phyloP scores from a whole-genome alignment of 2,113 vertebrate genomes.

The Redunca redunca region DNA sequence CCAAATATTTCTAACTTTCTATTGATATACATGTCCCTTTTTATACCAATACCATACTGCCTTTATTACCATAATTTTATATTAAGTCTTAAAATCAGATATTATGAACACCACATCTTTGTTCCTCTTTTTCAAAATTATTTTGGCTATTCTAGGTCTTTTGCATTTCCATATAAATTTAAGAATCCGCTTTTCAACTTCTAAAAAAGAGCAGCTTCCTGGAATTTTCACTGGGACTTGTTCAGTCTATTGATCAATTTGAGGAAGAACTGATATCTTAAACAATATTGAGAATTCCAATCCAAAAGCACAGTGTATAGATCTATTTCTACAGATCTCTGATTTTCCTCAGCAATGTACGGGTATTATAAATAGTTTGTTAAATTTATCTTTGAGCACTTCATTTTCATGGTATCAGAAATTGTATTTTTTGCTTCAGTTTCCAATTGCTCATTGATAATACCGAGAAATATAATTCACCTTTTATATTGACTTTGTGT shows the following conservation, averaged over 20 bases:
- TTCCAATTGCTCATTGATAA: not conserved
- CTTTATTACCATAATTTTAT: not conserved
- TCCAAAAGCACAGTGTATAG: not conserved
- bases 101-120: not conserved
- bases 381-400: not conserved
- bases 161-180: not conserved
- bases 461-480: not conserved
- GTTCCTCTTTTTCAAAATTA: not conserved
- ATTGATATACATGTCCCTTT: not conserved
- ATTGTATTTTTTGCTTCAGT: not conserved
- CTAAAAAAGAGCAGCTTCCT: not conserved
- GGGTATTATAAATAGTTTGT: not conserved
- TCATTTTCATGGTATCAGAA: constrained; percentile 9
- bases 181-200: not conserved
- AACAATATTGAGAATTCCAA: not conserved
- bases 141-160: not conserved
- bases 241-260: not conserved
- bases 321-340: not conserved
- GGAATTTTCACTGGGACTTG: not conserved
- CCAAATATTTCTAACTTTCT: not conserved
- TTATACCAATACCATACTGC: not conserved
- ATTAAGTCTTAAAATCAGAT: not conserved
- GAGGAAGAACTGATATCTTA: not conserved
- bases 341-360: not conserved
- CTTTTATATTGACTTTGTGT: constrained; percentile 10